phyloP scores from a whole-genome alignment of 2,113 vertebrate genomes.

The Rhynchomys soricoides region DNA sequence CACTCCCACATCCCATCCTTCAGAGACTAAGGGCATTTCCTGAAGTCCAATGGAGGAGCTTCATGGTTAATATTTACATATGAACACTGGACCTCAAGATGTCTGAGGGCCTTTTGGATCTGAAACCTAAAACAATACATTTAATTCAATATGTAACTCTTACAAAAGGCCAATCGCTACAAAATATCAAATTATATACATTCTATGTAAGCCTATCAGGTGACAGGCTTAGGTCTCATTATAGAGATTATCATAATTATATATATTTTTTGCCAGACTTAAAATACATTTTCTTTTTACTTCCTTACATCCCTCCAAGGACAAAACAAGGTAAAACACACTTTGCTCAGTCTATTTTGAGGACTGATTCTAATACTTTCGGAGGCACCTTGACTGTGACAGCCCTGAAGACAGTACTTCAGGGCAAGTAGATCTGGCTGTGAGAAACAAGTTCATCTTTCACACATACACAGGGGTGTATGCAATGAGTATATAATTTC shows the following conservation, averaged over 20 bases:
- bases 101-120: background rate
- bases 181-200: background rate
- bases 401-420: background rate
- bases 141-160: background rate
- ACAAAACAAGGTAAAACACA: background rate
- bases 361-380: background rate
- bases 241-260: background rate
- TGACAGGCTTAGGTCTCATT: conserved; percentile 6
- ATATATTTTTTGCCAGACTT: background rate
- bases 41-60: background rate
- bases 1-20: background rate
- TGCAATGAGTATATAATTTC: background rate
- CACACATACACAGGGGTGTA: background rate
- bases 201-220: background rate
- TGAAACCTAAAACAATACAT: background rate
- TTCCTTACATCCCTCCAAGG: conserved; percentile 29
- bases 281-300: conserved; percentile 36
- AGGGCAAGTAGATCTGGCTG: background rate
- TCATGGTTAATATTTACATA: background rate
- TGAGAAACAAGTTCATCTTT: conserved; percentile 8
- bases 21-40: background rate
- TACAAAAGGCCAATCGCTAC: background rate
- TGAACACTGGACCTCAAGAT: too few relatives aligned
- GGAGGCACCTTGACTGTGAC: background rate
- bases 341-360: background rate